These are phyloP conservation scores for Halcyon chelicuti DNA, from an alignment of 2,797 vertebrate genomes.

Conservation along the genomic window DNA sequence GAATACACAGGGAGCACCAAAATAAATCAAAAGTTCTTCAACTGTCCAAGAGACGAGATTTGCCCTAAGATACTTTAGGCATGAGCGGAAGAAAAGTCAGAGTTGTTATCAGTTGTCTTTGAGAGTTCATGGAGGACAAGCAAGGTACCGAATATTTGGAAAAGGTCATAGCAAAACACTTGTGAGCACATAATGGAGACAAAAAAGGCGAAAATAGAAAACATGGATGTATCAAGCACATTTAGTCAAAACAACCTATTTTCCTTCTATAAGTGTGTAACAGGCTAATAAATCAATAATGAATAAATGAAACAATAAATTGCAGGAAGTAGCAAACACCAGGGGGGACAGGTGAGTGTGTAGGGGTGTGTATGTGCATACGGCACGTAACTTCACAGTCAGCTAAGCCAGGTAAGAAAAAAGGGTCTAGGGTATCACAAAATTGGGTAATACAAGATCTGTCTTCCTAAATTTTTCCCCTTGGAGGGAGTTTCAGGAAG, in stretches of 20 bases:
- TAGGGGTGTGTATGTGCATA: background rate
- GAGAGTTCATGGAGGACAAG: background rate
- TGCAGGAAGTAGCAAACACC: background rate
- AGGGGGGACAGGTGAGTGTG: too few relatives aligned
- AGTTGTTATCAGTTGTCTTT: background rate
- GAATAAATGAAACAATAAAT: background rate
- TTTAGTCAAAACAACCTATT: background rate
- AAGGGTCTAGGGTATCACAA: background rate
- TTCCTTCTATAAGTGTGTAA: background rate
- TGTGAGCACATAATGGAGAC: background rate
- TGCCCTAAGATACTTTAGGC: conserved; percentile 16
- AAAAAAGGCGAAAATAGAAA: background rate
- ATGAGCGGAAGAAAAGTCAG: background rate
- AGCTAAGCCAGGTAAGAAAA: background rate
- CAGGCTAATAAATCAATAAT: background rate
- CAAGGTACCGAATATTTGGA: background rate
- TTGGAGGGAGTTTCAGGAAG: background rate
- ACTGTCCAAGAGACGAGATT: background rate
- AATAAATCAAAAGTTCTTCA: background rate
- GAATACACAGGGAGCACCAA: background rate
- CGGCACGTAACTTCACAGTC: background rate
- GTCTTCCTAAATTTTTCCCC: background rate
- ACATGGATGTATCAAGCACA: background rate
- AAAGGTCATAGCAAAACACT: background rate
- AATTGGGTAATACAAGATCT: background rate